Evolutionary conservation across 2,888 invertebrate genomes (phyloP), one percentile per base, ranked within the genome.

Genomic region (Tetragnatha montana): DNA sequence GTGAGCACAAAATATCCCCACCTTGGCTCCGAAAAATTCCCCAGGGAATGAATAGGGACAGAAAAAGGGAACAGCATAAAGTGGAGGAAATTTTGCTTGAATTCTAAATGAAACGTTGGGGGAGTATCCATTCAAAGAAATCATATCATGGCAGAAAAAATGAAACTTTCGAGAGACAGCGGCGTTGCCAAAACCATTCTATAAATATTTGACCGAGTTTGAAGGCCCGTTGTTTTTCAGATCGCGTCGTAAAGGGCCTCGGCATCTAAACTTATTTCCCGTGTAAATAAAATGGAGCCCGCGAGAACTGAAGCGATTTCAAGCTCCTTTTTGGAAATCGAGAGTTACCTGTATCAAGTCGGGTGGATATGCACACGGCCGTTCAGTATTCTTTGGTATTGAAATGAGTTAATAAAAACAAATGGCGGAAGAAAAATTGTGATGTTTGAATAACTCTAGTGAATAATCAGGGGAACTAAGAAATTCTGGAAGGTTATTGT

Each of bases 141-240:
- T 79, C 79, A 79, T 35, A 68, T 79, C 60, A 14, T 22, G 19
- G 60, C 60, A 22, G 51, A 79, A 79, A 19, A 79, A 79, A 79
- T 79, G 68, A 69, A 68, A 68, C 35, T 78, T 35, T 22, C 8
- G 79, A 22, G 12, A 19, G 76, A 76, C 19, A 76, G 50, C 70
- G 12, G 22, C 60, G 74, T 80, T 80, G 80, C 68, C 12, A 83
- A 83, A 75, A 75, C 68, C 60, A 68, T 83, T 68, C 75, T 83
- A 75, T 83, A 83, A 83, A 83, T 83, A 83, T 83, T 83, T 83
- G 74, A 75, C 75, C 47, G 68, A 83, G 75, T 81, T 71, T 81
- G 49, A 35, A 21, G 21, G 21, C 49, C 50, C 71, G 70, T 81
- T 81, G 81, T 81, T 81, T 71, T 47, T 21, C 14, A 50, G 19